phyloP scores from a whole-genome alignment of 2,797 vertebrate species.

The Chelonia mydas region DNA sequence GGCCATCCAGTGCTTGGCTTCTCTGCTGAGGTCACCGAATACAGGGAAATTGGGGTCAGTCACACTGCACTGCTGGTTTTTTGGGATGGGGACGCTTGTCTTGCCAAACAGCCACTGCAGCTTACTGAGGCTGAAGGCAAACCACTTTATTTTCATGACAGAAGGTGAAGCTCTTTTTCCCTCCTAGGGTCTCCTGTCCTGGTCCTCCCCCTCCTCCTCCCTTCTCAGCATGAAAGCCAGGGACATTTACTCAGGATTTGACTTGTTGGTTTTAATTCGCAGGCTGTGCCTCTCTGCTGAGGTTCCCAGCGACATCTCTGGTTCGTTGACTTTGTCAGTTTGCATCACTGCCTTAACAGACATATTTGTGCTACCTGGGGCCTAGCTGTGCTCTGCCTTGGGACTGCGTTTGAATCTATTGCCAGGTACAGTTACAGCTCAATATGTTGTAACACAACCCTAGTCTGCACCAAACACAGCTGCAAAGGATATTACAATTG shows the following conservation, averaged over 20 bases:
- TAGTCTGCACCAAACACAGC: not conserved
- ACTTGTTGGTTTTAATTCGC: constrained; percentile 49
- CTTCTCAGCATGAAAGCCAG: constrained; percentile 12
- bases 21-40: not conserved
- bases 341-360: constrained; percentile 47
- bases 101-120: not conserved
- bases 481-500: not conserved
- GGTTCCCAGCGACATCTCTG: constrained; percentile 40
- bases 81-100: not conserved
- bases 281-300: constrained; percentile 24
- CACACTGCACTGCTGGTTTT: not conserved
- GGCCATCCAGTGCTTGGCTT: not conserved
- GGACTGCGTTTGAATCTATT: not conserved
- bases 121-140: not conserved
- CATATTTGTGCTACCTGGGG: constrained; percentile 28
- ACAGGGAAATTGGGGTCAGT: not conserved
- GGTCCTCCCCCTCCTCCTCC: not conserved
- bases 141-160: not conserved
- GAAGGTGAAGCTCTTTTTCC: not conserved
- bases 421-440: not conserved
- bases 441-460: not conserved
- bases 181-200: not conserved
- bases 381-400: not conserved
- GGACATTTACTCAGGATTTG: constrained; percentile 11
- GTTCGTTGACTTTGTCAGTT: constrained; percentile 41